Base-by-base conservation (phyloP, 1,140 invertebrate genomes). In the Drosophila kurseongensis region DNA sequence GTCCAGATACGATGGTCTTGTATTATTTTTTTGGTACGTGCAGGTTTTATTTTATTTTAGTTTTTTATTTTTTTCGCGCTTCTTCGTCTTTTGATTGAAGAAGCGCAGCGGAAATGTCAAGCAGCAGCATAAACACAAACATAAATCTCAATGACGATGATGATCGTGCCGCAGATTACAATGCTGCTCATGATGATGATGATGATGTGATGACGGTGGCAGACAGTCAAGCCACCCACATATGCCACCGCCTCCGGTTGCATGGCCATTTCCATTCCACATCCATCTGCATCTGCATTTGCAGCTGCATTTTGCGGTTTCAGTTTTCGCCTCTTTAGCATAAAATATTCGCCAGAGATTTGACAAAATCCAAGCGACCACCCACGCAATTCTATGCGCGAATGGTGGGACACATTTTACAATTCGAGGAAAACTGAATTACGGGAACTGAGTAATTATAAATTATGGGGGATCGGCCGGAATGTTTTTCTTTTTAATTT, bases 41-140 rank as follows among this genome's bases (percentile, higher is more conserved):
- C 52, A 75, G 42, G 75, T 55, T 65, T 48, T 62, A 35, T 72
- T 73, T 68, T 59, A 52, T 62, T 61, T 62, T 50, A 47, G 23
- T 23, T 23, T 57, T 38, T 51, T 73, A 32, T 32, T 44, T 80
- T n/a, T 79, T 76, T 79, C 66, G 61, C 74, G 54, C 75, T 44
- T 86, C 63, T 44, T 86, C 71, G 78, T 82, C 83, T 82, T 88
- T 72, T 86, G 83, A 86, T 86, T 86, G 75, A 88, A 77, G 79
- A 79, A 78, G 62, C 74, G 45, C 65, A 83, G 66, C 83, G 83
- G 83, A 86, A 86, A 86, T 86, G 83, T 86, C 83, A 89, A 61
- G 61, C 72, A 59, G 66, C 83, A 88, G 79, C 83, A 83, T 78
- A 89, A 86, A 77, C 69, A 88, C 59, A 86, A 79, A 69, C 83